Conservation (phyloP, 2,888 invertebrate species). For the Cremastobaeus sp. region DNA sequence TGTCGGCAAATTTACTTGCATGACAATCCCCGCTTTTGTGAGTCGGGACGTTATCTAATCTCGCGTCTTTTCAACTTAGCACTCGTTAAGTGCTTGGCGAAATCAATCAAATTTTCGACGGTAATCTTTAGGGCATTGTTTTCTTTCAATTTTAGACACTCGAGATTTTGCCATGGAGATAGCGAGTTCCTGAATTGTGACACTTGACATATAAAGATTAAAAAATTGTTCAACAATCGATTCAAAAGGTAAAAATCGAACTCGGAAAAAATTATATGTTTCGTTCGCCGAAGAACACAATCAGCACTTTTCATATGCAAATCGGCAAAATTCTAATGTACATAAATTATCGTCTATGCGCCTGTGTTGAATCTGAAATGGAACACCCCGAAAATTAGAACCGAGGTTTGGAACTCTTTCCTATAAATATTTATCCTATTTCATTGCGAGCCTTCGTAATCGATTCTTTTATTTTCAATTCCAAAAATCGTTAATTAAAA, state of each 20-base stretch:
- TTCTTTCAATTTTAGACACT: conserved; percentile 37
- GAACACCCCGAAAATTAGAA: no score
- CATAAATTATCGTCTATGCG: no score
- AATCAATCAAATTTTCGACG: conserved; percentile 46
- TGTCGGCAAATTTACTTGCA: conserved; percentile 38
- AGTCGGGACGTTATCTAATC: conserved; percentile 40
- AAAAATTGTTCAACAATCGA: no score
- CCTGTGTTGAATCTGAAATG: no score
- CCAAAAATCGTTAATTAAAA: no score
- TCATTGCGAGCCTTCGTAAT: no score
- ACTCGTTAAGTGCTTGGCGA: conserved; percentile 38
- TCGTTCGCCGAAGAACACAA: not conserved
- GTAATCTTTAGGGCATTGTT: conserved; percentile 23
- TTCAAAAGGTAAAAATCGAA: no score
- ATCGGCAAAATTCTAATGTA: no score
- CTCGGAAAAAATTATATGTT: no score
- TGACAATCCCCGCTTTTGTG: conserved; percentile 34
- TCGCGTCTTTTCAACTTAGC: conserved; percentile 13
- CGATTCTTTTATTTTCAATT: no score
- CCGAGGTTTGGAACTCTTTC: no score
- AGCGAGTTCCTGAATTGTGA: conserved; percentile 8
- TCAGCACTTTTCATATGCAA: conserved; percentile 1
- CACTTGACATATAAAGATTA: conserved; percentile 31
- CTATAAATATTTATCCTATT: no score
- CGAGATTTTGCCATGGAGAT: conserved; percentile 18